Conservation (phyloP, 1,140 invertebrate genomes). For the Phortica variegata region DNA sequence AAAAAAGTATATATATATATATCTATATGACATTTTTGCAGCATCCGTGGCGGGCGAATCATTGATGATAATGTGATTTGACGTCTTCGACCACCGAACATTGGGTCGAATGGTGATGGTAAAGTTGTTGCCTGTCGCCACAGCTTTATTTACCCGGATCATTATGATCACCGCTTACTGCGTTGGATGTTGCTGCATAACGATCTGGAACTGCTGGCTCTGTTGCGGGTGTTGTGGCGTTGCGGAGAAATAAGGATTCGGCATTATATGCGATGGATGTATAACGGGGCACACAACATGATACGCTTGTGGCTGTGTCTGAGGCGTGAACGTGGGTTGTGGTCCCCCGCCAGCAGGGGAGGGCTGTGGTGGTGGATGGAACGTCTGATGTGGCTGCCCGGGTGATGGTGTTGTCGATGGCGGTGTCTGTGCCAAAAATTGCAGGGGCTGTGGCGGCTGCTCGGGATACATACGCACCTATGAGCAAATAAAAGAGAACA, state of each 20-base stretch:
- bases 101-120: no score
- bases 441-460: conserved; percentile 61
- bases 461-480: conserved; percentile 66
- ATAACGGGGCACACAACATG: conserved; percentile 65
- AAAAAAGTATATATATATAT: no score
- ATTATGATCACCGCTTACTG: conserved; percentile 48
- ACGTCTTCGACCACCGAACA: no score
- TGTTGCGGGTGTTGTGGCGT: conserved; percentile 50
- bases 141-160: no score
- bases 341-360: conserved; percentile 60
- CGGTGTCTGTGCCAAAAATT: conserved; percentile 65
- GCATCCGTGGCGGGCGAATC: no score
- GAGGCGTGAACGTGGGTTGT: conserved; percentile 51
- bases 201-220: conserved; percentile 41
- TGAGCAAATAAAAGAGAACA: not conserved
- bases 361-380: conserved; percentile 63
- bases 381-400: conserved; percentile 64
- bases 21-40: no score
- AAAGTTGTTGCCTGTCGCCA: not conserved
- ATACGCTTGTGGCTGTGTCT: conserved; percentile 48
- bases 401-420: conserved; percentile 66
- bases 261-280: conserved; percentile 53
- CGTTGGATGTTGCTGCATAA: conserved; percentile 51
- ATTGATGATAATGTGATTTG: no score
- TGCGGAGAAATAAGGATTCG: conserved; percentile 40